These are phyloP conservation scores for Aromia moschata DNA, from an alignment of 2,888 invertebrate genomes.

Conservation along the genomic window DNA sequence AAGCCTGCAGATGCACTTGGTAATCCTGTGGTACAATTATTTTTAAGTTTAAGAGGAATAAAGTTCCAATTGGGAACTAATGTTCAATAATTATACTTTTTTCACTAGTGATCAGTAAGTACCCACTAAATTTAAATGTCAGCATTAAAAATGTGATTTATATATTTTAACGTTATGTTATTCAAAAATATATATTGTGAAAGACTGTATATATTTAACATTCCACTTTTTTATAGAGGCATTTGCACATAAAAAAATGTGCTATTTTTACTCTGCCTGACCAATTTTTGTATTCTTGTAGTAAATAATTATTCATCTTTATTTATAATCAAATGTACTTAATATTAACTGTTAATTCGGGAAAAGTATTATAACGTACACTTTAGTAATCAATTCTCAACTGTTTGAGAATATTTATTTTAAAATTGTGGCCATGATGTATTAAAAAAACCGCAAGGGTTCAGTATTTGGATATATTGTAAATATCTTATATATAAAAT, in stretches of 20 bases:
- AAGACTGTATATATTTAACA: conserved; percentile 30
- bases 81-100: too few species aligned
- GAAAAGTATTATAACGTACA: conserved; percentile 33
- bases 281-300: conserved; percentile 20
- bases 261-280: conserved; percentile 19
- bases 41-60: too few species aligned
- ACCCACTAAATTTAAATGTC: too few species aligned
- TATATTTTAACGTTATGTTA: background rate
- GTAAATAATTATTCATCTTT: conserved; percentile 1
- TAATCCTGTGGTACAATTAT: too few species aligned
- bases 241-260: conserved; percentile 21
- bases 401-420: conserved; percentile 22
- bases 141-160: too few species aligned
- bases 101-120: too few species aligned
- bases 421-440: conserved; percentile 53
- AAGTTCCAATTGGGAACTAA: too few species aligned
- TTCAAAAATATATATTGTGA: background rate
- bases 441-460: conserved; percentile 51
- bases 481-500: conserved; percentile 52
- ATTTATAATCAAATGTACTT: conserved; percentile 37
- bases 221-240: conserved; percentile 15
- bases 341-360: conserved; percentile 36
- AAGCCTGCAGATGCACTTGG: too few species aligned
- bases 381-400: conserved; percentile 16
- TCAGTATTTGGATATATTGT: conserved; percentile 56